Percentiles rank a stretch among this genome's conserved stretches.
These are phyloP conservation scores for Acrocephalus scirpaceus DNA, from an alignment of 2,797 vertebrate species.

Conservation along the genomic window DNA sequence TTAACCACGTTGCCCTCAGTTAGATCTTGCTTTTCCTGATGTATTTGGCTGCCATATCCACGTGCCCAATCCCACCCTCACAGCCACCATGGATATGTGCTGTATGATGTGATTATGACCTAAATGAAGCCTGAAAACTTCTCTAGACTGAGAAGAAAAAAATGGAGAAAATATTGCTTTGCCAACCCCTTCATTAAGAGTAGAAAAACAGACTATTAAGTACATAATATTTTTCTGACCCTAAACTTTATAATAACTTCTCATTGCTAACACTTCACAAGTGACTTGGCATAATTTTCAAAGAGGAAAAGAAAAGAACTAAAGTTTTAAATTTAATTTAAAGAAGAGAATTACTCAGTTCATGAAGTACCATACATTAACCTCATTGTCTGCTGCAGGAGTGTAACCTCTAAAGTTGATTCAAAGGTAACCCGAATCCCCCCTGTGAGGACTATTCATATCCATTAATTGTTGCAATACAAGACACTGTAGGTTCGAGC, in stretches of 20 bases:
- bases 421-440: conserved; percentile 74
- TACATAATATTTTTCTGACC: conserved; percentile 20
- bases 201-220: background rate
- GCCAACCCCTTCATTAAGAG: background rate
- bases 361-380: conserved; percentile 65
- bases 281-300: conserved; percentile 46
- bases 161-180: background rate
- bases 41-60: background rate
- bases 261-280: conserved; percentile 37
- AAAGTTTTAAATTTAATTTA: conserved; percentile 49
- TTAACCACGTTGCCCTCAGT: background rate
- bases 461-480: conserved; percentile 80
- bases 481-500: conserved; percentile 66
- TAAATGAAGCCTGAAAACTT: background rate
- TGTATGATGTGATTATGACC: background rate
- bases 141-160: background rate
- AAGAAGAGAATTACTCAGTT: conserved; percentile 63
- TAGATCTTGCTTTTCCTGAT: background rate
- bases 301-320: conserved; percentile 45
- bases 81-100: background rate
- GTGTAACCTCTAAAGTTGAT: conserved; percentile 78
- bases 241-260: conserved; percentile 24
- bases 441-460: conserved; percentile 74
- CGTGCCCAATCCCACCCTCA: background rate
- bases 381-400: conserved; percentile 70